Conservation (phyloP, 1,140 invertebrate species). For the Idris sp. region DNA sequence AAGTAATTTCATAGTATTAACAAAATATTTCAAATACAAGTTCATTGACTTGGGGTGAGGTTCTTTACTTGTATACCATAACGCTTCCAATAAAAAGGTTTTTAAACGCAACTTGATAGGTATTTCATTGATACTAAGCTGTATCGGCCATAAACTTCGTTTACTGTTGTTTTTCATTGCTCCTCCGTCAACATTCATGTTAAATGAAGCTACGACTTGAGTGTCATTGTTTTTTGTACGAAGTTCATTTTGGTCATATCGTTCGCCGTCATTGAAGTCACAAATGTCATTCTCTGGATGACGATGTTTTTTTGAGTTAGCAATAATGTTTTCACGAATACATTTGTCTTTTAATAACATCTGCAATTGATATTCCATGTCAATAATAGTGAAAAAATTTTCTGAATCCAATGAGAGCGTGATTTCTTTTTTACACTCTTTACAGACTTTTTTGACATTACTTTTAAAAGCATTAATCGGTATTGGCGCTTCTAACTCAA, state of each 20-base stretch:
- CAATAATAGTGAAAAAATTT: slow-evolving; percentile 9
- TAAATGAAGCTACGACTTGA: slow-evolving; percentile 11
- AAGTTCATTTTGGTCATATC: slow-evolving; percentile 7
- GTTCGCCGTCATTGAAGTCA: slow-evolving; percentile 2
- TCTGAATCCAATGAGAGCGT: slow-evolving; percentile 6
- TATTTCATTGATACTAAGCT: slow-evolving; percentile 44
- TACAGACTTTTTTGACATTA: slow-evolving; percentile 1
- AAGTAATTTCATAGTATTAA: slow-evolving; percentile 16
- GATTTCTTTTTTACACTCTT: neutral
- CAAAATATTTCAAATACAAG: slow-evolving; percentile 37
- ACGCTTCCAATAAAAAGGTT: slow-evolving; percentile 24
- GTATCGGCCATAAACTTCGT: slow-evolving; percentile 43
- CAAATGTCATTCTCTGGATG: slow-evolving; percentile 1
- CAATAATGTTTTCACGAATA: slow-evolving; percentile 1
- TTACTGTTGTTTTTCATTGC: slow-evolving; percentile 26
- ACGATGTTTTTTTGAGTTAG: neutral
- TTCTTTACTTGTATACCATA: slow-evolving; percentile 34
- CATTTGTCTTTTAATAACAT: neutral
- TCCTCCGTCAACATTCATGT: slow-evolving; percentile 8
- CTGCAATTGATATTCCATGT: slow-evolving; percentile 10
- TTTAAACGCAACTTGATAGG: slow-evolving; percentile 37
- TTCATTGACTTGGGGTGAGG: slow-evolving; percentile 40
- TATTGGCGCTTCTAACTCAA: neutral
- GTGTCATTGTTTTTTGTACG: slow-evolving; percentile 6
- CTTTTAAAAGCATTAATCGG: neutral